Percentiles rank a stretch among this genome's conserved stretches.
These are phyloP conservation scores for Drosophila arizonae DNA, from an alignment of 1,140 invertebrate genomes.

Conservation along the genomic window DNA sequence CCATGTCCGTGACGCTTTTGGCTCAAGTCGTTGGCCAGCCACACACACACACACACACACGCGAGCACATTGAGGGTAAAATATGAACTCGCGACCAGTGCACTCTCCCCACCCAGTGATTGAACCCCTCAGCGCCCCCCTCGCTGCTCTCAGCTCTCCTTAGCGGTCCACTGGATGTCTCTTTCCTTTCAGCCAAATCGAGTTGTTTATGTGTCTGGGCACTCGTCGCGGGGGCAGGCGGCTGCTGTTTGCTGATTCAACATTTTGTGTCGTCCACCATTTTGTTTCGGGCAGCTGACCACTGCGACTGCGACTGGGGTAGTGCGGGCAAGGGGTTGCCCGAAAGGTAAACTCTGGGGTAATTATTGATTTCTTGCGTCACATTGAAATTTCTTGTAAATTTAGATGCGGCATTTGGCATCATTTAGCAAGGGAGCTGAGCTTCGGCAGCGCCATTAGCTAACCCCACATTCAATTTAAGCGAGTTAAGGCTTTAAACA, in stretches of 20 bases:
- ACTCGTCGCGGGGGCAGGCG: constrained; percentile 13
- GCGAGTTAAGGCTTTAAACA: no score
- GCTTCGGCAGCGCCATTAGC: neutral
- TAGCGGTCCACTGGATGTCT: constrained; percentile 27
- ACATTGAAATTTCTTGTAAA: constrained; percentile 15
- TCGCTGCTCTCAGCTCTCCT: neutral
- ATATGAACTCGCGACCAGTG: constrained; percentile 44
- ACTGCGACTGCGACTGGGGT: constrained; percentile 11
- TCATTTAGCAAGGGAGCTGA: neutral
- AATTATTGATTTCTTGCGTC: constrained; percentile 44
- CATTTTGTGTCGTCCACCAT: constrained; percentile 35
- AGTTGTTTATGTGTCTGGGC: constrained; percentile 66
- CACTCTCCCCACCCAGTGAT: neutral
- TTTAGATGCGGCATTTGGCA: neutral
- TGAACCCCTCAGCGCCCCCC: neutral
- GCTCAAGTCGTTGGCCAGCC: constrained; percentile 15
- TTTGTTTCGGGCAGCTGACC: constrained; percentile 44
- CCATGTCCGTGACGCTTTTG: constrained; percentile 26
- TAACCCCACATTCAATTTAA: neutral
- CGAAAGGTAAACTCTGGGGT: constrained; percentile 28
- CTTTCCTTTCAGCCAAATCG: constrained; percentile 14
- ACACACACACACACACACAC: constrained; percentile 1
- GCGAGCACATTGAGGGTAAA: constrained; percentile 51
- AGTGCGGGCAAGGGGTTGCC: neutral
- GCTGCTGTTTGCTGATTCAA: constrained; percentile 6